Percentiles rank a stretch among this genome's conserved stretches.
Evolutionary conservation across 35 echinoderm and acorn worm genomes (phyloP).

Genomic region (Lytechinus pictus): DNA sequence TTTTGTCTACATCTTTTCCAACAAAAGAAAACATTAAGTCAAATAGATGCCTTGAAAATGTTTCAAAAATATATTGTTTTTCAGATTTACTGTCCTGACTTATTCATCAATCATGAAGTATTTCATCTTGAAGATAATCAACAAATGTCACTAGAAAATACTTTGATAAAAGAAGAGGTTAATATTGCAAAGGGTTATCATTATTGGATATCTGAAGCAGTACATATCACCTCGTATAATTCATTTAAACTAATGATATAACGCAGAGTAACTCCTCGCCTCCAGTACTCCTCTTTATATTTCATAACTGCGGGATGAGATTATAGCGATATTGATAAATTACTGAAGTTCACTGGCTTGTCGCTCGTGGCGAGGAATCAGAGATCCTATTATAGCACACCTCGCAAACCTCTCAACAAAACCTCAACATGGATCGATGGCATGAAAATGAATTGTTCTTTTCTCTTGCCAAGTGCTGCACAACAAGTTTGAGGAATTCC

Average conservation of each 20-base stretch:
- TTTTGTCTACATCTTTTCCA: too few relatives aligned
- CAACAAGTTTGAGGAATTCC: background rate
- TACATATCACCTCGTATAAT: background rate
- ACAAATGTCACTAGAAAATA: background rate
- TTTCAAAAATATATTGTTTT: too few relatives aligned
- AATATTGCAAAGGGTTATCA: background rate
- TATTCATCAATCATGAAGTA: too few relatives aligned
- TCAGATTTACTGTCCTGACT: too few relatives aligned
- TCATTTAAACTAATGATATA: slow-evolving; percentile 7
- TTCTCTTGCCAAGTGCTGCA: background rate
- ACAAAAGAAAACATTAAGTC: background rate
- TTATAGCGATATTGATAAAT: slow-evolving; percentile 31
- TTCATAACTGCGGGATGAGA: background rate
- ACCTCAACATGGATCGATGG: background rate
- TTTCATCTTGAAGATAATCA: too few relatives aligned
- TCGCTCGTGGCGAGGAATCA: slow-evolving; percentile 26
- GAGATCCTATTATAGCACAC: slow-evolving; percentile 12
- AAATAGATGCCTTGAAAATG: background rate
- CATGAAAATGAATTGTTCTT: background rate
- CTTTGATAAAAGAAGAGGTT: background rate
- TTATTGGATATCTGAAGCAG: background rate
- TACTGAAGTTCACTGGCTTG: slow-evolving; percentile 24
- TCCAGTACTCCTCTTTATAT: background rate
- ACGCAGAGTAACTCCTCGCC: background rate
- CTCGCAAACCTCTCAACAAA: background rate